phyloP scores from a whole-genome alignment of 2,888 invertebrate species.

The Drosophila subsilvestris region DNA sequence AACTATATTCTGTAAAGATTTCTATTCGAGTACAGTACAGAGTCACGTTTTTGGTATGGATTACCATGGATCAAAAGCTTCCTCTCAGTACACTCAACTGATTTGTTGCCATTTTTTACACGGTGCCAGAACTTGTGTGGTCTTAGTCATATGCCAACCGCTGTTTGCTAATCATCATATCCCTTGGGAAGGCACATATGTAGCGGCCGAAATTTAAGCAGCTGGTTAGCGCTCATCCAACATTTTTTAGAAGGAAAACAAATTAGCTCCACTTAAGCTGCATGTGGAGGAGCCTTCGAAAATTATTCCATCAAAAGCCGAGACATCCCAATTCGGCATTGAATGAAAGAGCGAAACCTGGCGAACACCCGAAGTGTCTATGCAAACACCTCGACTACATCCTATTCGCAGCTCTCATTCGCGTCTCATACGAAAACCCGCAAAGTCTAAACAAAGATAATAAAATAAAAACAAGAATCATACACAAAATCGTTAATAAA shows the following conservation, averaged over 20 bases:
- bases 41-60: background rate
- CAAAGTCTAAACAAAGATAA: constrained; percentile 60
- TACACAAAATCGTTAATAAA: constrained; percentile 77
- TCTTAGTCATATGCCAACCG: constrained; percentile 59
- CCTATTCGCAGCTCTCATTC: constrained; percentile 19
- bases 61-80: too few species aligned
- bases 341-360: constrained; percentile 44
- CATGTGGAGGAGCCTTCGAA: constrained; percentile 41
- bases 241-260: constrained; percentile 73
- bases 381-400: constrained; percentile 72
- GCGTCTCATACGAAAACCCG: background rate
- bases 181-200: constrained; percentile 42
- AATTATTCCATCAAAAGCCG: constrained; percentile 67
- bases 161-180: constrained; percentile 67
- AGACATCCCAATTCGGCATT: constrained; percentile 8
- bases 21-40: background rate
- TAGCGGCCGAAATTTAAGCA: constrained; percentile 59
- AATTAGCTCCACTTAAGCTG: constrained; percentile 79
- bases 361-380: constrained; percentile 77
- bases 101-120: constrained; percentile 39
- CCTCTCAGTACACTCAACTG: constrained; percentile 56
- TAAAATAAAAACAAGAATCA: constrained; percentile 59
- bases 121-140: constrained; percentile 50
- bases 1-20: background rate
- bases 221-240: constrained; percentile 72